Base-by-base conservation (phyloP, 2,797 vertebrate genomes). In the Mallotus villosus region DNA sequence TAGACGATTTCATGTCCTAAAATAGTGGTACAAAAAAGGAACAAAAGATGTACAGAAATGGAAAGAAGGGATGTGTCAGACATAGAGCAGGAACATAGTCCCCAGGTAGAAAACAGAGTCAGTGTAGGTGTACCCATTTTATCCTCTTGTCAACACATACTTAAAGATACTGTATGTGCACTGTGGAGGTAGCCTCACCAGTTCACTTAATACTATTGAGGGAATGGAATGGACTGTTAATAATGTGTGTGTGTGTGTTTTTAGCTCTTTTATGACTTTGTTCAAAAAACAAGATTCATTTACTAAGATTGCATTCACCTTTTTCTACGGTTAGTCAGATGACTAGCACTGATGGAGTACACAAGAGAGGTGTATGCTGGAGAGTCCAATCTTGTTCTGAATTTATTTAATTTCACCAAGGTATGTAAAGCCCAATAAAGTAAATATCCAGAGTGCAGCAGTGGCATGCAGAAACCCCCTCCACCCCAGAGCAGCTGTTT, bases 401-500 rank as follows among this genome's bases (percentile, higher is more conserved):
- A 14, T 46, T 11, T 46, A 46, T 14, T 46, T 46, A 2, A 12
- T 46, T 46, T 46, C 11, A 12, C 41, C 2, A 14, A 46, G 41
- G 2, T 46, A 46, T 14, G 12, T 14, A 2, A 46, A 14, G 41
- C 41, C 41, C 41, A 14, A 14, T 46, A 46, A 12, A 46, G 9
- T 12, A 46, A 46, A 46, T 8, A 46, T 46, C 12, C 41, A 37
- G 34, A 14, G 41, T 14, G 2, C 32, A 34, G 8, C 32, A 7
- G 32, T 0, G 41, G 12, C 41, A 46, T 14, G 9, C 41, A 73
- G 34, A 75, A 46, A 79, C 22, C 65, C 61, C 61, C 27, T 49
- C 69, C 29, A 17, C 84, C 63, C 74, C 55, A 67, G 14, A 5
- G 78, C 85, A 89, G 87, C 84, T 89, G 88, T 79, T 86, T 76